Evolutionary conservation across 1,140 invertebrate genomes (phyloP).

Genomic region (Reticulitermes speratus): DNA sequence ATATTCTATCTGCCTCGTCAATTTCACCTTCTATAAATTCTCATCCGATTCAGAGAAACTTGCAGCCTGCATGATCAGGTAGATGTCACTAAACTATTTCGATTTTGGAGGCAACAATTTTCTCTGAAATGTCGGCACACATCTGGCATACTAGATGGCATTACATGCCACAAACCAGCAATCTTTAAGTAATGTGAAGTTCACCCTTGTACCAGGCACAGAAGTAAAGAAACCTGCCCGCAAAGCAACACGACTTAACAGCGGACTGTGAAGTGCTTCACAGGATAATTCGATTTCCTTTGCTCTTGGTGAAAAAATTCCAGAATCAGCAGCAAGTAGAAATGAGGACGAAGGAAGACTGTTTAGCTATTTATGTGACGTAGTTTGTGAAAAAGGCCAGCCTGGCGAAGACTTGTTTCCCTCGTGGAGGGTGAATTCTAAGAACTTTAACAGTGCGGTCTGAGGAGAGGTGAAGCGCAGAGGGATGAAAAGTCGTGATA

Average conservation of each 20-base stretch:
- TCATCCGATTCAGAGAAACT: too few species aligned
- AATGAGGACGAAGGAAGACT: neutral
- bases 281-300: neutral
- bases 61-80: too few species aligned
- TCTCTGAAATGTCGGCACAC: too few species aligned
- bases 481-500: neutral
- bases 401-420: neutral
- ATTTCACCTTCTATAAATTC: too few species aligned
- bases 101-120: too few species aligned
- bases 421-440: slow-evolving; percentile 10
- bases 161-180: too few species aligned
- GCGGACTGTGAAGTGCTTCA: neutral
- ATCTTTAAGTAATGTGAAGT: too few species aligned
- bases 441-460: neutral
- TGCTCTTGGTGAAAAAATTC: too few species aligned
- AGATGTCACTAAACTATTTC: too few species aligned
- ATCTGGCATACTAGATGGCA: too few species aligned
- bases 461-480: neutral
- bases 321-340: neutral
- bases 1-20: too few species aligned
- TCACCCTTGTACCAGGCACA: too few species aligned
- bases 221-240: neutral
- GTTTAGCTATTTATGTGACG: neutral
- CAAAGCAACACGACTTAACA: neutral
- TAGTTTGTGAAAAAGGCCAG: neutral